Conservation (phyloP, 2,888 invertebrate species). For the Synergus laeviventris region DNA sequence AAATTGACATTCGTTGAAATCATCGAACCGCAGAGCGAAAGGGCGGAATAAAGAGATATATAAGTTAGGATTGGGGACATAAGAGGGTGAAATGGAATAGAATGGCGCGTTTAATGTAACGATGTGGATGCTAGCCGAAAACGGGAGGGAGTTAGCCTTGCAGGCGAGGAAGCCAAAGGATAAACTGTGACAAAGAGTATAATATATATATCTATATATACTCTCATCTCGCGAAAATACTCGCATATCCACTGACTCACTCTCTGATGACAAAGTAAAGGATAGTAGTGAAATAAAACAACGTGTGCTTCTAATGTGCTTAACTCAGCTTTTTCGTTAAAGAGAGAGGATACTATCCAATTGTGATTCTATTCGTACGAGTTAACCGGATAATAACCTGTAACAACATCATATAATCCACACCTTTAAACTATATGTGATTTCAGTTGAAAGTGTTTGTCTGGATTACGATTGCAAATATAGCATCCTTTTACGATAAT, state of each 20-base stretch:
- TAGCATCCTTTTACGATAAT: neutral
- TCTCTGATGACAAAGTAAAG: conserved; percentile 49
- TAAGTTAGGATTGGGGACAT: conserved; percentile 23
- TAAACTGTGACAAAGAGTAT: conserved; percentile 25
- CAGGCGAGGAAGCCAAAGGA: conserved; percentile 21
- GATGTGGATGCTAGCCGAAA: conserved; percentile 44
- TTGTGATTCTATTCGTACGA: neutral
- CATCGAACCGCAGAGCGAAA: conserved; percentile 39
- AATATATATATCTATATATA: conserved; percentile 7
- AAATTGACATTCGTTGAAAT: conserved; percentile 42
- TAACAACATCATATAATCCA: neutral
- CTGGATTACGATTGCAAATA: neutral
- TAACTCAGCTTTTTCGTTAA: conserved; percentile 44
- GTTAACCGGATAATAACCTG: neutral
- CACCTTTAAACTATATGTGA: neutral
- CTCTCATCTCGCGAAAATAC: conserved; percentile 41
- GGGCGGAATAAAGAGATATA: conserved; percentile 44
- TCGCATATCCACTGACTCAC: conserved; percentile 43
- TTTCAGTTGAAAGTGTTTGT: neutral
- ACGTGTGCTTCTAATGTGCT: conserved; percentile 47
- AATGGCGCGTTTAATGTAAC: conserved; percentile 52
- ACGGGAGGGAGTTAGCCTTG: conserved; percentile 46
- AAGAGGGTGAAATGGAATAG: conserved; percentile 50
- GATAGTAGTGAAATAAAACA: conserved; percentile 45
- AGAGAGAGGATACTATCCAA: conserved; percentile 3